Percentiles rank a stretch among this genome's conserved stretches.
Conservation (phyloP, 2,888 invertebrate species). For the Phorcus lineatus region DNA sequence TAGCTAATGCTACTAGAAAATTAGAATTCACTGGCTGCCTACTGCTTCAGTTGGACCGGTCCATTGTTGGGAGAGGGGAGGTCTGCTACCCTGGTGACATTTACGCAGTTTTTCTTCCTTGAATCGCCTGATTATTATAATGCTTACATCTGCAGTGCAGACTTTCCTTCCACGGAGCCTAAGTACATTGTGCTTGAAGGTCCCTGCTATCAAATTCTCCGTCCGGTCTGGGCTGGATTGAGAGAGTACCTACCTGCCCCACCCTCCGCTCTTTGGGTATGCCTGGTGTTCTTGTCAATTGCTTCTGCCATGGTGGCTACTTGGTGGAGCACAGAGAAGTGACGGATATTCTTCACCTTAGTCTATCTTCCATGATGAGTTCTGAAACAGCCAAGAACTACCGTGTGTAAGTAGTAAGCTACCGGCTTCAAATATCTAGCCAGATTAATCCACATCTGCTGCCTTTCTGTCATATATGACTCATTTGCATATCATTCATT, state of each 20-base stretch:
- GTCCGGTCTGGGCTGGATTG: background rate
- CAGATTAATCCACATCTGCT: background rate
- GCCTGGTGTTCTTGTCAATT: slow-evolving; percentile 50
- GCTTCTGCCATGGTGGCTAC: slow-evolving; percentile 57
- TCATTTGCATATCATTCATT: slow-evolving; percentile 19
- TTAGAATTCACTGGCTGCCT: slow-evolving; percentile 16
- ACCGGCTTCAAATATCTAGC: background rate
- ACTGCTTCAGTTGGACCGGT: slow-evolving; percentile 11
- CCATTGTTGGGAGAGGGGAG: background rate
- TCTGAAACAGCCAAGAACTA: slow-evolving; percentile 67
- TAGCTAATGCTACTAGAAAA: background rate
- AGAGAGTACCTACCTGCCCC: slow-evolving; percentile 16
- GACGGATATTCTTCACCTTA: slow-evolving; percentile 39
- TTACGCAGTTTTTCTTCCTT: background rate
- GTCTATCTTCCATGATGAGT: slow-evolving; percentile 55
- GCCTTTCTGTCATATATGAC: background rate
- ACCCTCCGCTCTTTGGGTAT: slow-evolving; percentile 32
- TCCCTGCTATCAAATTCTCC: background rate
- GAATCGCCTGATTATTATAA: slow-evolving; percentile 18
- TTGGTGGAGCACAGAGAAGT: slow-evolving; percentile 44
- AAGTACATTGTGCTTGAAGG: background rate
- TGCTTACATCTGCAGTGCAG: slow-evolving; percentile 18
- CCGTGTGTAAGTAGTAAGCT: slow-evolving; percentile 63
- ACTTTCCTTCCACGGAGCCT: background rate
- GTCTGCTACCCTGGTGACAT: background rate